These are phyloP conservation scores for Raphicerus campestris DNA, from an alignment of 2,113 vertebrate species.

Conservation along the genomic window DNA sequence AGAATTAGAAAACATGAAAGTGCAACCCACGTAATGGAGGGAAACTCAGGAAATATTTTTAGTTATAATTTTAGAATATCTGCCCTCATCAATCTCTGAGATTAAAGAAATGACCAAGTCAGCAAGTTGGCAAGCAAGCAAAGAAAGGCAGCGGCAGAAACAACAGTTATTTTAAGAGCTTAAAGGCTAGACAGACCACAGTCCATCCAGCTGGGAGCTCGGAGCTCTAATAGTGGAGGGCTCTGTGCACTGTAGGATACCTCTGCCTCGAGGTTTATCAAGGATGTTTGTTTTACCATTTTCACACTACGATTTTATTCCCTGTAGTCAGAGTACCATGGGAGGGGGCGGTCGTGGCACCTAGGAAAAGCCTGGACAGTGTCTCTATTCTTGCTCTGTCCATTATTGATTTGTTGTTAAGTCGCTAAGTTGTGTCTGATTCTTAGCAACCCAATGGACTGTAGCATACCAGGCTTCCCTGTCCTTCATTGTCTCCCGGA, in stretches of 20 bases:
- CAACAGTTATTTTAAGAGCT: background rate
- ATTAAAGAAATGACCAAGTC: background rate
- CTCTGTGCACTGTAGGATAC: background rate
- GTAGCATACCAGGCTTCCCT: background rate
- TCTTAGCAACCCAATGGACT: background rate
- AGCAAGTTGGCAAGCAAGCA: background rate
- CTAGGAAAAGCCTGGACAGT: background rate
- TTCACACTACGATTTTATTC: background rate
- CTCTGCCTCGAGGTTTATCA: background rate
- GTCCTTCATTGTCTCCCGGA: background rate
- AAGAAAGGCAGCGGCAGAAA: background rate
- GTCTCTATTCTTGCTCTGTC: background rate
- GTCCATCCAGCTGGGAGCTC: background rate
- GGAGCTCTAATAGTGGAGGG: background rate
- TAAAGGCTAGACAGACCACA: background rate
- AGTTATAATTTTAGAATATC: background rate
- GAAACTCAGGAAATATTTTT: background rate
- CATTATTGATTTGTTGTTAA: background rate
- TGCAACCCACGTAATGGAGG: background rate
- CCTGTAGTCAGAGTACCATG: background rate
- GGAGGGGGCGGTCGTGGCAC: background rate
- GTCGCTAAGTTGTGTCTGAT: background rate
- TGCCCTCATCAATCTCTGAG: background rate
- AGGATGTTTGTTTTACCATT: background rate
- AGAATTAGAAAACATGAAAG: background rate